phyloP scores from a whole-genome alignment of 2,888 invertebrate genomes.

The Cryptophagus acutangulus region DNA sequence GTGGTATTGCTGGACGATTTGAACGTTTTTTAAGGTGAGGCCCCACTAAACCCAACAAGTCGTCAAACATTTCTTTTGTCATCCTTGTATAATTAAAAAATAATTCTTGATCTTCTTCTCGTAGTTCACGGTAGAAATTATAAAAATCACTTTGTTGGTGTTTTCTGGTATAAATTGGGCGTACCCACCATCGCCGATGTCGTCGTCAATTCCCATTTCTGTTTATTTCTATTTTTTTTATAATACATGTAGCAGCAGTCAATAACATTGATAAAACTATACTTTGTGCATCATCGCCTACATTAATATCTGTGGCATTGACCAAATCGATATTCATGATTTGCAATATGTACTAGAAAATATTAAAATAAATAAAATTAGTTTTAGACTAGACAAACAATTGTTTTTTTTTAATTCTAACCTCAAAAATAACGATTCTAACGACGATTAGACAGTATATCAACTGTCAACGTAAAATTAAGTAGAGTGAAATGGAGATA shows the following conservation, averaged over 20 bases:
- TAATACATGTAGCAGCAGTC: background rate
- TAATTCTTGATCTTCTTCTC: slow-evolving; percentile 8
- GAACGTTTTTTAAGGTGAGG: slow-evolving; percentile 1
- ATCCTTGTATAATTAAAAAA: slow-evolving; percentile 14
- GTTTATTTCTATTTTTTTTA: slow-evolving; percentile 5
- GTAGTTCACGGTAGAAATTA: slow-evolving; percentile 8
- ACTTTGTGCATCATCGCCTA: no score
- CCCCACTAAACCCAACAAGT: slow-evolving; percentile 9
- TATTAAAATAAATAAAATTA: no score
- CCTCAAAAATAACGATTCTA: no score
- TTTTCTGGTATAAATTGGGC: slow-evolving; percentile 5
- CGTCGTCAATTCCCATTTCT: background rate
- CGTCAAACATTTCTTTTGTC: slow-evolving; percentile 8
- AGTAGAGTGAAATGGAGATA: no score
- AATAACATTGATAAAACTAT: background rate
- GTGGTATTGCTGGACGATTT: slow-evolving; percentile 4
- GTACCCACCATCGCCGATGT: slow-evolving; percentile 1
- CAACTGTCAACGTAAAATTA: no score
- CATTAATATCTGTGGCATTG: no score
- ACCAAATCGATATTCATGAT: no score
- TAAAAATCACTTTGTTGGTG: slow-evolving; percentile 9
- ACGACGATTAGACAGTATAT: no score
- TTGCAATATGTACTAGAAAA: no score
- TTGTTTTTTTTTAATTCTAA: no score
- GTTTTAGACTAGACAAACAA: no score